Conservation (phyloP, 2,888 invertebrate species). For the Drosophila neutralis region DNA sequence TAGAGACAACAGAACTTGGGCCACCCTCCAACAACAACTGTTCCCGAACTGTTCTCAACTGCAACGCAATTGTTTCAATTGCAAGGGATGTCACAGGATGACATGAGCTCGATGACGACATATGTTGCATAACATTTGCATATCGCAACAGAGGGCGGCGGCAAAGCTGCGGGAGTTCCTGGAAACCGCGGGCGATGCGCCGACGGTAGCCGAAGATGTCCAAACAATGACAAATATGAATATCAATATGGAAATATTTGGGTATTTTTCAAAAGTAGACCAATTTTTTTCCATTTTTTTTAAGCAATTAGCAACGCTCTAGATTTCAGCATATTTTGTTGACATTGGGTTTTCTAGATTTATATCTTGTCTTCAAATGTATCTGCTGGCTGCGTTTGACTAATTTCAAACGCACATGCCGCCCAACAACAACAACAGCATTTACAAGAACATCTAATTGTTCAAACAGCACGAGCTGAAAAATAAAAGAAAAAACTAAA, state of each 20-base stretch:
- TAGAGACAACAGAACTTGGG: conserved; percentile 25
- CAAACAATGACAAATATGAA: conserved; percentile 70
- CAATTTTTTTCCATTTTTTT: conserved; percentile 2
- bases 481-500: conserved; percentile 10
- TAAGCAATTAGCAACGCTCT: conserved; percentile 63
- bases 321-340: conserved; percentile 37
- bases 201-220: conserved; percentile 55
- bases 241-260: conserved; percentile 59
- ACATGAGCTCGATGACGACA: conserved; percentile 43
- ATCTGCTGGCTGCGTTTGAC: conserved; percentile 34
- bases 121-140: conserved; percentile 76
- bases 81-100: conserved; percentile 33
- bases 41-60: conserved; percentile 13
- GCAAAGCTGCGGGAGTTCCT: conserved; percentile 34
- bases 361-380: conserved; percentile 18
- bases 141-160: conserved; percentile 40
- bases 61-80: conserved; percentile 47
- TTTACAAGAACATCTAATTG: conserved; percentile 45
- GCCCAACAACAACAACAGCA: conserved; percentile 14
- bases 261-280: conserved; percentile 13
- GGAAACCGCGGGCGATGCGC: conserved; percentile 38
- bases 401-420: conserved; percentile 63
- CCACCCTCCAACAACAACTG: conserved; percentile 8
- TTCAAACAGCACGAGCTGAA: conserved; percentile 61
- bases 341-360: conserved; percentile 24